Percentiles rank a stretch among this genome's conserved stretches.
Conservation (phyloP, 2,797 vertebrate species). For the Enoplosus armatus region DNA sequence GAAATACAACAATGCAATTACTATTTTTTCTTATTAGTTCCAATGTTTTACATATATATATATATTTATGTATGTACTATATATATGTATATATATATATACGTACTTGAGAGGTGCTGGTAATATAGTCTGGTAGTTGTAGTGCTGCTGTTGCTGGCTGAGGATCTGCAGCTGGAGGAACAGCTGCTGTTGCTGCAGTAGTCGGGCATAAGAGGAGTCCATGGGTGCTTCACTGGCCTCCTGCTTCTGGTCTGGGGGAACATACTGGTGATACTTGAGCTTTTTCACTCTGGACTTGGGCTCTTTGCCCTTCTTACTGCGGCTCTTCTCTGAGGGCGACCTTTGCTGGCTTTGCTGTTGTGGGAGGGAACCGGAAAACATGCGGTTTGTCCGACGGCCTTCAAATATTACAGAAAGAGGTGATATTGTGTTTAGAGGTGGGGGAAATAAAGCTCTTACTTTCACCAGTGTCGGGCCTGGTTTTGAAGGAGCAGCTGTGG, state of each 20-base stretch:
- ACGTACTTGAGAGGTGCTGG: slow-evolving; percentile 96
- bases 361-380: slow-evolving; percentile 18
- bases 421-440: neutral
- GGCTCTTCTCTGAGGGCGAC: slow-evolving; percentile 91
- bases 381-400: neutral
- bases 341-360: slow-evolving; percentile 95
- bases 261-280: slow-evolving; percentile 98
- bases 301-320: slow-evolving; percentile 97
- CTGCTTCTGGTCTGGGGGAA: slow-evolving; percentile 97
- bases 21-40: neutral
- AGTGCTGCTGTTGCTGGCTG: slow-evolving; percentile 98
- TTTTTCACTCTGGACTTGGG: slow-evolving; percentile 94
- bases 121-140: slow-evolving; percentile 98
- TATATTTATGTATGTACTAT: too few species aligned
- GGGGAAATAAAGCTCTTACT: slow-evolving; percentile 78
- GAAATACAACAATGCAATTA: neutral
- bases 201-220: slow-evolving; percentile 96
- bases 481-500: slow-evolving; percentile 84
- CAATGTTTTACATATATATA: too few species aligned
- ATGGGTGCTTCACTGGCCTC: slow-evolving; percentile 92
- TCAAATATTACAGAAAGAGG: neutral
- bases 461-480: slow-evolving; percentile 93
- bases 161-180: slow-evolving; percentile 99
- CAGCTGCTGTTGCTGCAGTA: slow-evolving; percentile 98
- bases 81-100: too few species aligned